Conservation (phyloP, 2,113 vertebrate genomes). For the Passer montanus region DNA sequence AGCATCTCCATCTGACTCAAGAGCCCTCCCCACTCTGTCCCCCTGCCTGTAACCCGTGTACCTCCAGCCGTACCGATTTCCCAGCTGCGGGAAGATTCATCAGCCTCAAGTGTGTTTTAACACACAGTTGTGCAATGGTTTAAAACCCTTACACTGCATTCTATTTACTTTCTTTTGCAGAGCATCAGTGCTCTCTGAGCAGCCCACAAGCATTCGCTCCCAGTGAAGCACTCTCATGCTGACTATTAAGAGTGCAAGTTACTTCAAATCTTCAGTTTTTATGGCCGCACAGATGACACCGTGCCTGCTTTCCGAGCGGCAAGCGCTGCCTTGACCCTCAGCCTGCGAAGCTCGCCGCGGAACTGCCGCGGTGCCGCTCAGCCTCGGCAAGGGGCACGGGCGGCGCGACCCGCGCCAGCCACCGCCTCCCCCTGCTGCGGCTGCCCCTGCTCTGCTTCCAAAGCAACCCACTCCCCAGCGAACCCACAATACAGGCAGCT, state of each 20-base stretch:
- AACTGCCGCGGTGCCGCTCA: background rate
- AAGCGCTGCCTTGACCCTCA: background rate
- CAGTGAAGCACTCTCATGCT: fast-evolving
- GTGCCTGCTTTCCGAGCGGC: fast-evolving
- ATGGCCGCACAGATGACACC: fast-evolving
- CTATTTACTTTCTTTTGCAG: background rate
- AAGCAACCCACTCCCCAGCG: background rate
- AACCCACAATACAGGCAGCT: background rate
- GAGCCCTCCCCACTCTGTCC: background rate
- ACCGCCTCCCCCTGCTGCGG: fast-evolving
- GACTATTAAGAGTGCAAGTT: background rate
- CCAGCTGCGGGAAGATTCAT: background rate
- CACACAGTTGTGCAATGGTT: background rate
- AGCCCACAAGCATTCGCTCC: background rate
- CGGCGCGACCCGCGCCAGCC: background rate
- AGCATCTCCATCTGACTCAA: background rate
- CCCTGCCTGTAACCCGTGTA: fast-evolving
- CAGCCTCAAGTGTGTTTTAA: background rate
- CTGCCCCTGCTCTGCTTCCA: background rate
- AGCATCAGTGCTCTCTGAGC: background rate
- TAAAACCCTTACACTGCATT: background rate
- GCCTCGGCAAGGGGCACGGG: background rate
- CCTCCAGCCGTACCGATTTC: background rate
- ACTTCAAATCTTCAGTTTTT: background rate
- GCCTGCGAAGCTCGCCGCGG: fast-evolving